Percentiles rank a stretch among this genome's conserved stretches.
phyloP scores from a whole-genome alignment of 2,888 invertebrate genomes.

The Dryobotodes eremita region DNA sequence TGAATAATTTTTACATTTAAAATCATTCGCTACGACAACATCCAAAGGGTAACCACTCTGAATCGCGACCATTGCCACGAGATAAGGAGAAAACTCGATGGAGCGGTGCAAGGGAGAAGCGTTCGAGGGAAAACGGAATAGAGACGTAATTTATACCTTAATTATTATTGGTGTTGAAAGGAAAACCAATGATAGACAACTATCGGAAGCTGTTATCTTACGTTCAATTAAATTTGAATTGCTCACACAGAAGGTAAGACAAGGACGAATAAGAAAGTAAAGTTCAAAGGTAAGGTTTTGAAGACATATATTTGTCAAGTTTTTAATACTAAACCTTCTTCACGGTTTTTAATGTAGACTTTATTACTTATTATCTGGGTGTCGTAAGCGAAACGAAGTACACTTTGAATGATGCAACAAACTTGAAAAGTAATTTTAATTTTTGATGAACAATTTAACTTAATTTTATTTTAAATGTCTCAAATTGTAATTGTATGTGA shows the following conservation, averaged over 20 bases:
- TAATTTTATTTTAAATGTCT: too few relatives aligned
- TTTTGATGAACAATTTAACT: too few relatives aligned
- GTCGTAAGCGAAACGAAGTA: too few relatives aligned
- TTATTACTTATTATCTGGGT: neutral
- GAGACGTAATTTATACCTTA: neutral
- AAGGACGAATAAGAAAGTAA: neutral
- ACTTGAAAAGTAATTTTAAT: too few relatives aligned
- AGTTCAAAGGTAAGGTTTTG: neutral
- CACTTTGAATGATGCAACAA: too few relatives aligned
- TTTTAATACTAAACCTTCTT: neutral
- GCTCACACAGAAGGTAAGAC: neutral
- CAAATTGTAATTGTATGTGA: too few relatives aligned
- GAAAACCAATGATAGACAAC: neutral
- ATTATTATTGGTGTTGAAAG: neutral
- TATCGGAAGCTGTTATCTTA: neutral
- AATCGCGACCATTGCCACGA: slow-evolving; percentile 89
- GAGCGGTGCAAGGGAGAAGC: slow-evolving; percentile 63
- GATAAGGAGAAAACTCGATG: slow-evolving; percentile 86
- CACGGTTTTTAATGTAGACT: neutral
- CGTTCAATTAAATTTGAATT: neutral
- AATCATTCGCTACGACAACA: slow-evolving; percentile 90
- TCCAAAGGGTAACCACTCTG: slow-evolving; percentile 90
- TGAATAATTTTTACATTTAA: slow-evolving; percentile 91
- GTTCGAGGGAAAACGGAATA: neutral
- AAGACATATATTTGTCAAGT: neutral